Evolutionary conservation across 1,140 invertebrate genomes (phyloP).

Genomic region (Atopsyche davidsoni): DNA sequence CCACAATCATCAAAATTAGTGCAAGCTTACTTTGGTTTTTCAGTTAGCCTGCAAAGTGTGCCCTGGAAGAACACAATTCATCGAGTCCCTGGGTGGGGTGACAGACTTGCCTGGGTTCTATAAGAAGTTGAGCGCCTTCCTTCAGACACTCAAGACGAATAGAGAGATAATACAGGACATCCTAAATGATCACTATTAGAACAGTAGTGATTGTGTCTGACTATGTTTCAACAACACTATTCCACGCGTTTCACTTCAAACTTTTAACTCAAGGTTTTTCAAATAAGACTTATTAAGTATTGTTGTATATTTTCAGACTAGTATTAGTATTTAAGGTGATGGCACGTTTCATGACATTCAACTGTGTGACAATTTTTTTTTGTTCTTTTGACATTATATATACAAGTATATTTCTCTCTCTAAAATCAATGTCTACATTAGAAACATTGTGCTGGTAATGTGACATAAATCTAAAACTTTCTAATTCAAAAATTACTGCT

Average conservation of each 20-base stretch:
- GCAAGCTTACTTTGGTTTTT: constrained; percentile 32
- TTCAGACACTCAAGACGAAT: constrained; percentile 7
- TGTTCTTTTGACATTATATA: too few relatives aligned
- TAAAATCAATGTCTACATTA: too few relatives aligned
- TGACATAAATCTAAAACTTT: too few relatives aligned
- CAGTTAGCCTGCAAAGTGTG: constrained; percentile 42
- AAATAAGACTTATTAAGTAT: neutral
- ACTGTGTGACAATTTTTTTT: too few relatives aligned
- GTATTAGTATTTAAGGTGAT: too few relatives aligned
- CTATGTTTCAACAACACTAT: neutral
- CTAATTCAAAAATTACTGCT: too few relatives aligned
- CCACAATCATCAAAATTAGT: too few relatives aligned
- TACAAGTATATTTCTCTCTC: too few relatives aligned
- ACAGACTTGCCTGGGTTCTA: constrained; percentile 39
- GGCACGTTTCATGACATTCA: too few relatives aligned
- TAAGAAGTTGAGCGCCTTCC: constrained; percentile 29
- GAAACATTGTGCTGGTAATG: too few relatives aligned
- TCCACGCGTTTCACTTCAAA: neutral
- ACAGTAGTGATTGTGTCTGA: constrained; percentile 19
- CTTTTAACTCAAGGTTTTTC: neutral
- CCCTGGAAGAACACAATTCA: constrained; percentile 37
- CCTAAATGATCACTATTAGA: constrained; percentile 10
- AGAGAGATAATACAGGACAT: constrained; percentile 20
- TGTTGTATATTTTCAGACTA: neutral
- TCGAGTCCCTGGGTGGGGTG: constrained; percentile 36